A percentile compares a stretch with the other conserved stretches of the same genome.
phyloP scores from a whole-genome alignment of 2,888 invertebrate genomes.

The Mantis religiosa region DNA sequence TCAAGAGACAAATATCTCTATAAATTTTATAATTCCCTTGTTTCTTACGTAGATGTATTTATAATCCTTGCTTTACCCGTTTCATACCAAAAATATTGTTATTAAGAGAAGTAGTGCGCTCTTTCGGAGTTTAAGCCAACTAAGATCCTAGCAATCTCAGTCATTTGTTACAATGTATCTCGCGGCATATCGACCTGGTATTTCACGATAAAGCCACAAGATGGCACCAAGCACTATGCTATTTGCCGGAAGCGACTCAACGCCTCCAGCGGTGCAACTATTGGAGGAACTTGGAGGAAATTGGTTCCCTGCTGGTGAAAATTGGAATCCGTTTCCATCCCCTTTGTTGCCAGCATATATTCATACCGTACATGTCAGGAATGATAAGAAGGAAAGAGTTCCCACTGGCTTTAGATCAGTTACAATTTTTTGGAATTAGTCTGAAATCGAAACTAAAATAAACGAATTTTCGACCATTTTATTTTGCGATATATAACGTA shows the following conservation, averaged over 20 bases:
- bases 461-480: no score
- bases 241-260: neutral
- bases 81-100: no score
- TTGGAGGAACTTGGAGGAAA: neutral
- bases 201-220: neutral
- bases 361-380: no score
- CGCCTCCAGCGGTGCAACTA: neutral
- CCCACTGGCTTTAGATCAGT: no score
- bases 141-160: neutral
- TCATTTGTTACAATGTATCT: neutral
- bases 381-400: no score
- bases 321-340: neutral
- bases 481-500: no score
- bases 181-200: neutral
- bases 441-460: no score
- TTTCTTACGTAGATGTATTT: no score
- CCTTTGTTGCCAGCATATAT: neutral
- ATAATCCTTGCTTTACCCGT: no score
- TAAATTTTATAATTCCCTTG: no score
- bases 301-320: neutral
- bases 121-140: neutral
- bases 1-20: no score
- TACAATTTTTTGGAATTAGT: no score
- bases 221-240: neutral
- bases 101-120: neutral